Evolutionary conservation across 2,113 vertebrate genomes (phyloP).

Genomic region (Thermophis baileyi): DNA sequence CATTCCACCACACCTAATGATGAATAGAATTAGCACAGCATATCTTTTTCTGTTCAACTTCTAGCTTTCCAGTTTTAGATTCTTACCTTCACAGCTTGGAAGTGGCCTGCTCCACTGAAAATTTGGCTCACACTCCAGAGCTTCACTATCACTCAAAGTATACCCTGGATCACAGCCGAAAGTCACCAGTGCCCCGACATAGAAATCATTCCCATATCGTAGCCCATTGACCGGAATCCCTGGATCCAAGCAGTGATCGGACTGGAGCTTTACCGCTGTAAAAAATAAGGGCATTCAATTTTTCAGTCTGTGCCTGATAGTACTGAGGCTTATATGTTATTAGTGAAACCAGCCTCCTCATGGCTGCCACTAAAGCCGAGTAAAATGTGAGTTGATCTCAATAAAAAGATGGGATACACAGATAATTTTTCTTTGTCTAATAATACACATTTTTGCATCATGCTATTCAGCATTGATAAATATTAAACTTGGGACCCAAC

Average conservation of each 20-base stretch:
- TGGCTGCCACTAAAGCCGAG: neutral
- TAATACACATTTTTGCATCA: neutral
- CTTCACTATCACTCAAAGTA: conserved; percentile 83
- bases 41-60: too few species aligned
- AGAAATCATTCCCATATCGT: conserved; percentile 93
- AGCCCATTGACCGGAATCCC: conserved; percentile 95
- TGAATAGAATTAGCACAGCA: neutral
- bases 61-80: neutral
- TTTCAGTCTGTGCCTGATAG: neutral
- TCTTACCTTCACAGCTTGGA: conserved; percentile 92
- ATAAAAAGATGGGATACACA: neutral
- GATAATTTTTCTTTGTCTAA: neutral
- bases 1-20: neutral
- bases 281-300: conserved; percentile 15
- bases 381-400: neutral
- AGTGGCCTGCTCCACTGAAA: conserved; percentile 97
- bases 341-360: neutral
- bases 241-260: conserved; percentile 93
- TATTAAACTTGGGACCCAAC: neutral
- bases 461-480: neutral
- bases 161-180: conserved; percentile 94
- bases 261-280: conserved; percentile 89
- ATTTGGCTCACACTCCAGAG: conserved; percentile 94
- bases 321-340: neutral
- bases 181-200: conserved; percentile 90